Base-by-base conservation (phyloP, 2,113 vertebrate species). In the Xyliphius kryptos region DNA sequence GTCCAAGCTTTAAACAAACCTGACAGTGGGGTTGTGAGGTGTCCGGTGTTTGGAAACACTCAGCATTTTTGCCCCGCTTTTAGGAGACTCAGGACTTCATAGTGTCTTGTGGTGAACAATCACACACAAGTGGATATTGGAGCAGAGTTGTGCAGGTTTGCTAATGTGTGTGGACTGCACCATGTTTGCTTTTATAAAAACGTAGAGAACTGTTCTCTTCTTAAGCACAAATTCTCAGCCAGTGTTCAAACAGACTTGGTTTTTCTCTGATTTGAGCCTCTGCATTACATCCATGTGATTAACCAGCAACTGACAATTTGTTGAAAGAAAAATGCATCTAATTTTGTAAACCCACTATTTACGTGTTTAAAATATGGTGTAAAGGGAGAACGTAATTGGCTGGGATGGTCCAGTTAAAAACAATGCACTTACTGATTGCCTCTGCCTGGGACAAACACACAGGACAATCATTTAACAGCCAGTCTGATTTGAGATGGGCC, bases 401-500 rank as follows among this genome's bases (percentile, higher is more conserved):
- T n/a, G 56, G 54, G 38, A n/a, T 16, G 55, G 56, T 46, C 46
- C 41, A 22, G 19, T 16, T 49, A 15, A 12, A 51, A n/a, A 62
- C 61, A 52, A 52, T 48, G 56, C 21, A 16, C 51, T 46, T 26
- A 51, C 20, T n/a, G n/a, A n/a, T n/a, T n/a, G n/a, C n/a, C n/a
- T n/a, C n/a, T n/a, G n/a, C 47, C 56, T 14, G 10, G 60, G 21
- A 70, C 59, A 20, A 54, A 40, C 41, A 70, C 12, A 15, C 50
- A 56, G 11, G 16, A 40, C 55, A 59, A 63, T 63, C 44, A 55
- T 67, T 66, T 54, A 36, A 63, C 38, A 55, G 51, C 56, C 59
- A 46, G 49, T 21, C 53, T 32, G 54, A 72, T 58, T 55, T 50
- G 54, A 58, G 63, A 32, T 7, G 44, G 48, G 41, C 72, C 73